Evolutionary conservation across 1,140 invertebrate species (phyloP).

Genomic region (Maniola jurtina): DNA sequence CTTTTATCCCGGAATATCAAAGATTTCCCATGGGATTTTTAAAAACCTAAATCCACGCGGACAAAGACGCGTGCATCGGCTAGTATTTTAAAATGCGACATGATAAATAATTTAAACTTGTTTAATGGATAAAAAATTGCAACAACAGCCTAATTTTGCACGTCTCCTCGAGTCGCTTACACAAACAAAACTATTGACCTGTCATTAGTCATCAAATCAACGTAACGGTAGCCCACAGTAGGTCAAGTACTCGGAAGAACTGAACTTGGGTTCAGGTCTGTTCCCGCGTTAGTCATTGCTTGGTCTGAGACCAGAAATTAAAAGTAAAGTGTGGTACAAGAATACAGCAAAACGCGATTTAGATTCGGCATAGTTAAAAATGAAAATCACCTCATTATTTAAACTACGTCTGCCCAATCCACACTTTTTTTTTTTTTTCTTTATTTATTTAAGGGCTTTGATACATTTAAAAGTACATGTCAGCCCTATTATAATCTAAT

Average conservation of each 20-base stretch:
- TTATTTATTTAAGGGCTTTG: too few relatives aligned
- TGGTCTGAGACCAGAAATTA: conserved; percentile 2
- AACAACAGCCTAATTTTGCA: background rate
- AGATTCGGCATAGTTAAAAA: background rate
- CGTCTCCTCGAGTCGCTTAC: background rate
- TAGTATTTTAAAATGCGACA: too few relatives aligned
- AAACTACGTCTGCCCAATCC: too few relatives aligned
- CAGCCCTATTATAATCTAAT: too few relatives aligned
- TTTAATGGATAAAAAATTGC: conserved; percentile 16
- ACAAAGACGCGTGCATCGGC: too few relatives aligned
- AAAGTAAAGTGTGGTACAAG: conserved; percentile 8
- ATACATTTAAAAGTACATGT: too few relatives aligned
- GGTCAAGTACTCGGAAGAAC: conserved; percentile 67
- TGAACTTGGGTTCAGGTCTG: conserved; percentile 37
- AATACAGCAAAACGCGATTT: background rate
- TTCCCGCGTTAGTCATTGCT: conserved; percentile 45
- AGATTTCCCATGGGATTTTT: too few relatives aligned
- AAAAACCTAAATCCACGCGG: too few relatives aligned
- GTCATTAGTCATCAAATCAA: conserved; percentile 42
- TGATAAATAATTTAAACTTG: conserved; percentile 1
- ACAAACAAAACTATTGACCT: conserved; percentile 31
- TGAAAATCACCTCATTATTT: background rate
- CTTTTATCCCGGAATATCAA: too few relatives aligned
- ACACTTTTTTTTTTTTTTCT: too few relatives aligned
- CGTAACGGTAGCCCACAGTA: conserved; percentile 50